Percentiles rank a stretch among this genome's conserved stretches.
Conservation (phyloP, 1,140 invertebrate species). For the Dinoponera quadriceps region DNA sequence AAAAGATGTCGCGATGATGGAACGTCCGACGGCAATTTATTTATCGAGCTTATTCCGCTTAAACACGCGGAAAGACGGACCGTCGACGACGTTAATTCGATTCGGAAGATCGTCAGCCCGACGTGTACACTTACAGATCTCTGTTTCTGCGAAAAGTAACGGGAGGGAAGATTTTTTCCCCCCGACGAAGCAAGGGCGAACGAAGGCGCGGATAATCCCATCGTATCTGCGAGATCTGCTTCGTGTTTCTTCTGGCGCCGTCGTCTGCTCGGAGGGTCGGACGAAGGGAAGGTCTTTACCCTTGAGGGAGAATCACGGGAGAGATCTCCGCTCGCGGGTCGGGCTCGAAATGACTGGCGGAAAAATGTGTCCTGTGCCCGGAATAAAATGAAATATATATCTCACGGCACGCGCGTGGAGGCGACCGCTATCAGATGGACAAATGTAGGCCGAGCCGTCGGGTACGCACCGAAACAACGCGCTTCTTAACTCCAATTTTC, state of each 20-base stretch:
- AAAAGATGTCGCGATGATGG: background rate
- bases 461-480: background rate
- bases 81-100: too few relatives aligned
- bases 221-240: background rate
- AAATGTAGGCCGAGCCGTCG: background rate
- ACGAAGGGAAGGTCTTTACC: slow-evolving; percentile 4
- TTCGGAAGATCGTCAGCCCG: too few relatives aligned
- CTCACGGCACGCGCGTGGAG: background rate
- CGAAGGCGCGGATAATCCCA: background rate
- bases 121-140: too few relatives aligned
- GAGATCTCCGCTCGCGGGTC: too few relatives aligned
- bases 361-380: background rate
- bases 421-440: background rate
- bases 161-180: background rate
- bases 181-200: background rate
- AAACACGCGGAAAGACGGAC: too few relatives aligned
- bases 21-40: background rate
- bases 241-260: background rate
- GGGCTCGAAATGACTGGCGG: background rate
- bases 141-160: too few relatives aligned
- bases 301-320: slow-evolving; percentile 1
- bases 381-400: slow-evolving; percentile 41
- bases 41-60: too few relatives aligned
- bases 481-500: too few relatives aligned
- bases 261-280: background rate